Evolutionary conservation across 2,797 vertebrate species (phyloP).

Genomic region (Gila robusta): DNA sequence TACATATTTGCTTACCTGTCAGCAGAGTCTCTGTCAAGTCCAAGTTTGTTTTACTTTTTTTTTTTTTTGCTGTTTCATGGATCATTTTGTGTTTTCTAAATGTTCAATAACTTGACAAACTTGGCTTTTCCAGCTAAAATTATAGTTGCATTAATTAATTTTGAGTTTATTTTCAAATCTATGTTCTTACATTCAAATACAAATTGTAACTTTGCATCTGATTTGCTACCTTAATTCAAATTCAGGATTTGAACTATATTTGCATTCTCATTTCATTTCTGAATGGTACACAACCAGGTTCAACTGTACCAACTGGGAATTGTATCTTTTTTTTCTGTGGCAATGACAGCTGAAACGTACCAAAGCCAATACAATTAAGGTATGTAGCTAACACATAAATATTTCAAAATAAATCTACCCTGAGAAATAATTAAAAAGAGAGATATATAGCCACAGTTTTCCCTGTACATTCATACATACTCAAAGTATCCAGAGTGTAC

Average conservation of each 20-base stretch:
- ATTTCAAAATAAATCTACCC: constrained; percentile 10
- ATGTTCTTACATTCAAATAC: not conserved
- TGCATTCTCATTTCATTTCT: constrained; percentile 5
- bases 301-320: not conserved
- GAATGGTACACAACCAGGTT: not conserved
- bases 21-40: too few relatives aligned
- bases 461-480: constrained; percentile 27
- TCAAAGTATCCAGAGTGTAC: not conserved
- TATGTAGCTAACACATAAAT: not conserved
- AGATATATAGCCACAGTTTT: not conserved
- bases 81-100: not conserved
- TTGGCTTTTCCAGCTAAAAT: not conserved
- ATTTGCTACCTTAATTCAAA: not conserved
- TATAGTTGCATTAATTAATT: not conserved
- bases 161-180: not conserved
- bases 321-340: not conserved
- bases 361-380: not conserved
- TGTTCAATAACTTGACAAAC: not conserved
- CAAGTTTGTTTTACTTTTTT: not conserved
- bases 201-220: not conserved
- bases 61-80: not conserved
- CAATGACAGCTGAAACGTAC: not conserved
- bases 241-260: not conserved
- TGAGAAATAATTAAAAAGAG: constrained; percentile 22
- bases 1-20: too few relatives aligned